These are phyloP conservation scores for Drosophila nigrodunni DNA, from an alignment of 1,140 invertebrate species.

Conservation along the genomic window DNA sequence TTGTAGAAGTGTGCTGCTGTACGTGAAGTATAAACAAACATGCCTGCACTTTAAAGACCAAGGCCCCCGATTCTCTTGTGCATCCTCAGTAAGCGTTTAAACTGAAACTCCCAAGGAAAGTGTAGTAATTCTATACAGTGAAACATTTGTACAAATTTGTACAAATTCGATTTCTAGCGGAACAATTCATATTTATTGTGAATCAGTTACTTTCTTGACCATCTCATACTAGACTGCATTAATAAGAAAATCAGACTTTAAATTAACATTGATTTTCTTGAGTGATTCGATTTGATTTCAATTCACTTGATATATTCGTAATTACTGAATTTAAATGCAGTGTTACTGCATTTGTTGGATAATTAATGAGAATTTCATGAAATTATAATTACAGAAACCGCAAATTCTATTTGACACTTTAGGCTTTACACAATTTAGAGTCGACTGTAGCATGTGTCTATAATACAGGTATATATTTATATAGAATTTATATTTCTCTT, in stretches of 20 bases:
- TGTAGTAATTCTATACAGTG: conserved; percentile 28
- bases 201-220: too few species aligned
- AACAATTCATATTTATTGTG: too few species aligned
- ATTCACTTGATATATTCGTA: conserved; percentile 6
- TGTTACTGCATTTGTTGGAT: conserved; percentile 5
- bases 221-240: neutral
- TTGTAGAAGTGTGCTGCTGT: conserved; percentile 37
- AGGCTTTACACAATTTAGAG: neutral
- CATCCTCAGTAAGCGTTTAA: neutral
- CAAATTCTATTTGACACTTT: conserved; percentile 50
- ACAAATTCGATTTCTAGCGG: too few species aligned
- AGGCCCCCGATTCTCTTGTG: conserved; percentile 21
- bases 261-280: neutral
- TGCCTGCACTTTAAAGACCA: conserved; percentile 62
- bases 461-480: conserved; percentile 3
- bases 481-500: conserved; percentile 8
- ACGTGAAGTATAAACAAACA: conserved; percentile 74
- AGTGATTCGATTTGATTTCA: neutral
- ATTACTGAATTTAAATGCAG: conserved; percentile 16
- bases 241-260: neutral
- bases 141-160: neutral
- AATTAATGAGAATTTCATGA: conserved; percentile 13
- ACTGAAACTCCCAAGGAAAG: conserved; percentile 13
- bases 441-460: conserved; percentile 15
- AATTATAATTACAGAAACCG: conserved; percentile 25